A percentile compares a stretch with the other conserved stretches of the same genome.
phyloP scores from a whole-genome alignment of 2,113 vertebrate genomes.

The Hirundichthys speculiger region DNA sequence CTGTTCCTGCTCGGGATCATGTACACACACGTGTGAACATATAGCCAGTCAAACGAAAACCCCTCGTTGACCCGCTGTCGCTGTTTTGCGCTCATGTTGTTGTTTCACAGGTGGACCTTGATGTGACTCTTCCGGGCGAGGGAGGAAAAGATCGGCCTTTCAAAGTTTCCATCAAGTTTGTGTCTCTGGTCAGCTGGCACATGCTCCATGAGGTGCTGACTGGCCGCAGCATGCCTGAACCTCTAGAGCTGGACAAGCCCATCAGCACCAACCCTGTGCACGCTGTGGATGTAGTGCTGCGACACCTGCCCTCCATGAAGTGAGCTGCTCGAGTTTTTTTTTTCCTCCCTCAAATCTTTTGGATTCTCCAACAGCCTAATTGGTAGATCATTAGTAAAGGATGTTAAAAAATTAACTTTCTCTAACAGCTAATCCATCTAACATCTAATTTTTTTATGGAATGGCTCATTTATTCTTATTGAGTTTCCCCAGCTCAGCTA shows the following conservation, averaged over 20 bases:
- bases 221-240: constrained; percentile 94
- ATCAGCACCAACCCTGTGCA: constrained; percentile 99
- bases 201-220: constrained; percentile 98
- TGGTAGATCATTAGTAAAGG: fast-evolving
- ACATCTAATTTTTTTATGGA: neutral
- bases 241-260: constrained; percentile 98
- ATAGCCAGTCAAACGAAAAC: neutral
- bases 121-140: constrained; percentile 98
- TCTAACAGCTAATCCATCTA: neutral
- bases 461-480: neutral
- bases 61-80: neutral
- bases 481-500: neutral
- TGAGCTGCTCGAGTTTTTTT: constrained; percentile 72
- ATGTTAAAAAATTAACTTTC: neutral
- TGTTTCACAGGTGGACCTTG: constrained; percentile 92
- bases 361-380: neutral
- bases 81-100: neutral
- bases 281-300: constrained; percentile 97
- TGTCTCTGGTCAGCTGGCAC: constrained; percentile 99
- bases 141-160: constrained; percentile 98
- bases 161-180: constrained; percentile 97
- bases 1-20: neutral
- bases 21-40: too few species aligned
- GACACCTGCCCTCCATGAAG: constrained; percentile 99
- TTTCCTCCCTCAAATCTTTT: neutral